Evolutionary conservation across 2,888 invertebrate genomes (phyloP).

Genomic region (Nemoura dubitans): DNA sequence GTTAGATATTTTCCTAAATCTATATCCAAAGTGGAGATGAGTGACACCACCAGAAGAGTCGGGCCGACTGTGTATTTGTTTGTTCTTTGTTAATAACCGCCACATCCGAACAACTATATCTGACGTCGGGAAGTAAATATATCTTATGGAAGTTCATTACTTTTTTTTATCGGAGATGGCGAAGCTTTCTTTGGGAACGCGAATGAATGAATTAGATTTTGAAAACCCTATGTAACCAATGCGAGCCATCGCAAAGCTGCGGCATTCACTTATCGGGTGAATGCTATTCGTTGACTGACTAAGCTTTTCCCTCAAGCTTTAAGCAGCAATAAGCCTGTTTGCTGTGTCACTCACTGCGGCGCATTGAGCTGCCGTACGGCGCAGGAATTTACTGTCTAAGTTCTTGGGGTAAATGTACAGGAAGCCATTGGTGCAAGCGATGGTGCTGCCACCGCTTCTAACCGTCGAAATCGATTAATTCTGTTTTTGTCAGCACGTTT

Average conservation of each 20-base stretch:
- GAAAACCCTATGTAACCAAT: too few relatives aligned
- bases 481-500: background rate
- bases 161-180: background rate
- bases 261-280: too few relatives aligned
- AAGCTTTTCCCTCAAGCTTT: background rate
- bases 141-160: background rate
- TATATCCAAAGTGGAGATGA: background rate
- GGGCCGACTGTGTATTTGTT: background rate
- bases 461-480: background rate
- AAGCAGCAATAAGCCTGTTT: background rate
- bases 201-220: background rate
- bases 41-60: background rate
- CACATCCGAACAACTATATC: background rate
- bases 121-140: background rate
- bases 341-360: background rate
- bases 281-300: background rate
- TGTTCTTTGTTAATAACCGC: background rate
- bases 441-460: too few relatives aligned
- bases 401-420: background rate
- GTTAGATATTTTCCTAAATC: background rate
- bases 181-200: background rate
- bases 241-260: too few relatives aligned
- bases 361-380: background rate
- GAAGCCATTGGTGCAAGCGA: background rate
- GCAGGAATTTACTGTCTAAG: background rate